phyloP scores from a whole-genome alignment of 2,888 invertebrate genomes.

The Pocota personata region DNA sequence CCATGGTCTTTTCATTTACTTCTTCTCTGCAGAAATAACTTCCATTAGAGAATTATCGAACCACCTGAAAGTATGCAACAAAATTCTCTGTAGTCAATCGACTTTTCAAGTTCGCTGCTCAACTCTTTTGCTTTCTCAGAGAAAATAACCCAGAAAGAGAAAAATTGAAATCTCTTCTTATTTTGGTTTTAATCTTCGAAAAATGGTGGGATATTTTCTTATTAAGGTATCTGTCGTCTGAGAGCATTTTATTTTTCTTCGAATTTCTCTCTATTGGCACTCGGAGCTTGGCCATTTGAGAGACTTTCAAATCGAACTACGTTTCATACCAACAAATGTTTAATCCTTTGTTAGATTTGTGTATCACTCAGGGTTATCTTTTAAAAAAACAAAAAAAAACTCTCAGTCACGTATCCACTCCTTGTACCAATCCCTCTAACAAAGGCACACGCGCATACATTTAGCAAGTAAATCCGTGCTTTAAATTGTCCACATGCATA shows the following conservation, averaged over 20 bases:
- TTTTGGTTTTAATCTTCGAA: not conserved
- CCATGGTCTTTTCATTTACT: too few species aligned
- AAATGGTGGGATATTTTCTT: conserved; percentile 1
- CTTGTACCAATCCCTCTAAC: not conserved
- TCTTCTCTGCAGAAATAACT: too few species aligned
- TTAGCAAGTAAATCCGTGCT: conserved; percentile 34
- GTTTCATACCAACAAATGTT: not conserved
- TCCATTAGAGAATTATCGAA: not conserved
- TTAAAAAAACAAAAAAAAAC: not conserved
- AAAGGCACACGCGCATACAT: conserved; percentile 6
- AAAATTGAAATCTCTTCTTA: not conserved
- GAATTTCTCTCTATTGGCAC: not conserved
- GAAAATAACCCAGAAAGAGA: not conserved
- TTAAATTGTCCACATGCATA: conserved; percentile 19
- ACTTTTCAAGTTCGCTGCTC: conserved; percentile 15
- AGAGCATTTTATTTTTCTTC: not conserved
- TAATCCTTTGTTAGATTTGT: conserved; percentile 42
- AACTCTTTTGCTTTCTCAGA: conserved; percentile 47
- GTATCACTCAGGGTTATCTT: not conserved
- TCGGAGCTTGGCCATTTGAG: not conserved
- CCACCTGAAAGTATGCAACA: conserved; percentile 45
- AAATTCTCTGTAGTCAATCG: not conserved
- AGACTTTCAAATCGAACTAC: not conserved
- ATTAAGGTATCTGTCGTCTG: not conserved
- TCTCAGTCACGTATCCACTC: conserved; percentile 55